Evolutionary conservation across 2,888 invertebrate species (phyloP), one percentile per base, ranked within the genome.

Genomic region (Sipha maydis): DNA sequence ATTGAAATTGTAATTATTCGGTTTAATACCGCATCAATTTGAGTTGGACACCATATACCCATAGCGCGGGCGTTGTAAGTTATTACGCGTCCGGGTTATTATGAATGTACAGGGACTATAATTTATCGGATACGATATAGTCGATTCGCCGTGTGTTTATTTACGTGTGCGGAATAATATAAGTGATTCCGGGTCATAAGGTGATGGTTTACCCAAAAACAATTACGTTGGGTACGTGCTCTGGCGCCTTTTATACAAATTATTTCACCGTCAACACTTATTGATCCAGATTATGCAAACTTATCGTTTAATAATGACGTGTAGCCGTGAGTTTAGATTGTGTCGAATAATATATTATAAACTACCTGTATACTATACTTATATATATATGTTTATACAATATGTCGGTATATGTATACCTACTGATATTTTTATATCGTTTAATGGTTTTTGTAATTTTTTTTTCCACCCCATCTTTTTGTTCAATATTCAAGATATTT

Each of bases 161-260:
- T 34, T 38, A 38, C 19, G 61, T 67, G n/a, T 19, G 80, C n/a
- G 19, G 25, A 38, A 61, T 61, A 25, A 61, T 61, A 25, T 61
- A 21, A 38, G 38, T n/a, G 34, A 80, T 31, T 48, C 25, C 38
- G 17, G 61, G n/a, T 80, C 3, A 34, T 38, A 80, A 67, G 19
- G 7, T 79, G 17, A 73, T 71, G 28, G 56, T 48, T 56, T 78
- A 31, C 56, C 34, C 34, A n/a, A 61, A 79, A 61, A 61, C 38
- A 79, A 79, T 79, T 79, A 80, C n/a, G n/a, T 80, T 14, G 38
- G 38, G 21, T 61, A 80, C 80, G 80, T 80, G 73, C 73, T 38
- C 19, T 34, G 0, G 21, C 21, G 11, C 3, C 17, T 67, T 80
- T n/a, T n/a, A 34, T 38, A 61, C n/a, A 80, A 19, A 61, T 80